Conservation (phyloP, 2,888 invertebrate species). For the Maniola hyperantus region DNA sequence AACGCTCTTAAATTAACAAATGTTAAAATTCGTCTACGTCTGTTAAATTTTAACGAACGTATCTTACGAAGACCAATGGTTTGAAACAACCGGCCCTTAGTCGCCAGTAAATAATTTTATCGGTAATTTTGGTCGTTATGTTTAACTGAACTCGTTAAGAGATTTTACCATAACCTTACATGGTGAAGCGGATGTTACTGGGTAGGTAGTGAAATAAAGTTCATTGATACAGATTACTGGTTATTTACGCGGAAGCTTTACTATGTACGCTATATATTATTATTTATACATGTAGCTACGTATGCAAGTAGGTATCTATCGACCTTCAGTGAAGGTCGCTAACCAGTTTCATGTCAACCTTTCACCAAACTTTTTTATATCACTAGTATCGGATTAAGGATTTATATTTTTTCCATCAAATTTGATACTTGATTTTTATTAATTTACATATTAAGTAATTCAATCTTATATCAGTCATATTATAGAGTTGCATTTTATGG, state of each 20-base stretch:
- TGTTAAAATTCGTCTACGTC: too few relatives aligned
- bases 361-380: constrained; percentile 39
- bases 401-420: constrained; percentile 14
- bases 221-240: constrained; percentile 33
- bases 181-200: constrained; percentile 22
- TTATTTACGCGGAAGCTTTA: constrained; percentile 29
- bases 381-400: constrained; percentile 1
- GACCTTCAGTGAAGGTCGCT: constrained; percentile 40
- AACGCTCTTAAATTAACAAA: too few relatives aligned
- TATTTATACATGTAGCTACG: constrained; percentile 5
- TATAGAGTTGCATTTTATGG: not conserved
- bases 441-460: constrained; percentile 11
- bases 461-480: not conserved
- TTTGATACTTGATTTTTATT: not conserved
- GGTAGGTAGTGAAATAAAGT: constrained; percentile 21
- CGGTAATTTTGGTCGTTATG: constrained; percentile 5
- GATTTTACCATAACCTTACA: constrained; percentile 12
- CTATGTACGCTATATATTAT: constrained; percentile 14
- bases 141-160: not conserved
- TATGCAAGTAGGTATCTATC: not conserved
- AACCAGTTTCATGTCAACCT: constrained; percentile 38
- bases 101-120: not conserved
- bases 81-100: too few relatives aligned
- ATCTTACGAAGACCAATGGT: too few relatives aligned
- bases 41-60: too few relatives aligned